Percentiles rank a stretch among this genome's conserved stretches.
phyloP scores from a whole-genome alignment of 2,113 vertebrate genomes.

The Paramisgurnus dabryanus region DNA sequence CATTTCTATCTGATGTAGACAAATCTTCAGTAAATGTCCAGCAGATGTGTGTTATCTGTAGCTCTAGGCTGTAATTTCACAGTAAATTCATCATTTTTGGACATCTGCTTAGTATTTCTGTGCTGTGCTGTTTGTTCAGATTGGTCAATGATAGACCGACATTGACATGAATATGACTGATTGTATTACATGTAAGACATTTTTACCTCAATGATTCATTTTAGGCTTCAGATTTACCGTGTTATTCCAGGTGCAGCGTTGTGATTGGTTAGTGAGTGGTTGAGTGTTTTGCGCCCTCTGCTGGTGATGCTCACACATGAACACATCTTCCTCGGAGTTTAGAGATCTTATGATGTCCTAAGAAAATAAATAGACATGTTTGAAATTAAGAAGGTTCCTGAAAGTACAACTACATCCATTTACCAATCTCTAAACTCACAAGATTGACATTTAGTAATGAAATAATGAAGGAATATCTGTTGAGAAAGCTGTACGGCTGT shows the following conservation, averaged over 20 bases:
- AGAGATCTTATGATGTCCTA: not conserved
- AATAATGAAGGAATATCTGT: not conserved
- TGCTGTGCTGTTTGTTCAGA: not conserved
- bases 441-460: not conserved
- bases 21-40: not conserved
- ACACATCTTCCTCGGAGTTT: not conserved
- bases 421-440: not conserved
- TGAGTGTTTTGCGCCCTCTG: not conserved
- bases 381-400: not conserved
- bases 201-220: not conserved
- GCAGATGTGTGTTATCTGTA: too few species aligned
- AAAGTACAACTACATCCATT: not conserved
- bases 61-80: too few species aligned
- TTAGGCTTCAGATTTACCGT: not conserved
- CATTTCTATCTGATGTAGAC: not conserved
- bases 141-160: not conserved
- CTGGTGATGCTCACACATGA: not conserved
- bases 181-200: not conserved
- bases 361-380: not conserved
- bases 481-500: not conserved
- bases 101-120: not conserved
- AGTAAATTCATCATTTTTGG: too few species aligned
- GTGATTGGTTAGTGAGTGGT: not conserved
- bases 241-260: not conserved
- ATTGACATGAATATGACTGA: not conserved